Base-by-base conservation (phyloP, 2,113 vertebrate species). In the Pheucticus melanocephalus region DNA sequence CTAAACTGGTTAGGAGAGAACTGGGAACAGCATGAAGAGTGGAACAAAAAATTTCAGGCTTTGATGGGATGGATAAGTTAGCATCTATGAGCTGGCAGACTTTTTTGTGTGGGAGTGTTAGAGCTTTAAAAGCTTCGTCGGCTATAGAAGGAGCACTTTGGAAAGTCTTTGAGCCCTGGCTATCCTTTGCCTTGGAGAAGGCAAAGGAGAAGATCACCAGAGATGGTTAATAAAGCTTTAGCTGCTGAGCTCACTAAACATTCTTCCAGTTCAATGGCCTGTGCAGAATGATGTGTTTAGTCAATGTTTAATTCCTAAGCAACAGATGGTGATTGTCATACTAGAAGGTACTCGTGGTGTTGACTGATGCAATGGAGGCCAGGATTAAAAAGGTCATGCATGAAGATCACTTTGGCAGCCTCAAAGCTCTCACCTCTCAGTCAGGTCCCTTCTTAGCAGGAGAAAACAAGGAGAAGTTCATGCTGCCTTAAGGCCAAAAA, bases 271-370 rank as follows among this genome's bases (percentile, higher is more conserved):
- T 96, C 94, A 96, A 75, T 96, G 94, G 86, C 90, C 93, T 94
- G 81, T 94, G 82, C 86, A 90, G 94, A 90, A 93, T 88, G 85
- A 56, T 93, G 47, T 95, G 90, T 96, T 96, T 92, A 92, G 96
- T 96, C 94, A 97, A 94, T 96, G 92, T 97, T 97, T 95, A 96
- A 96, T 96, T 93, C 93, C 93, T 92, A 95, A 95, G 95, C 94
- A 95, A 94, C 92, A 93, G 95, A 94, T 86, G 65, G 57, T 70
- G 76, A 84, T 83, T 90, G 86, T 94, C 60, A 60, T 78, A 48
- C 61, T 92, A 77, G 82, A 63, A 92, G 68, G 79, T 40, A 51
- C 75, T 94, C 77, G 56, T n/a, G 57, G 48, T 89, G 79, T 96
- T 96, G 93, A 93, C 79, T 73, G 72, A 94, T 95, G 85, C 68